Conservation (phyloP, 2,888 invertebrate species). For the Mythimna vitellina region DNA sequence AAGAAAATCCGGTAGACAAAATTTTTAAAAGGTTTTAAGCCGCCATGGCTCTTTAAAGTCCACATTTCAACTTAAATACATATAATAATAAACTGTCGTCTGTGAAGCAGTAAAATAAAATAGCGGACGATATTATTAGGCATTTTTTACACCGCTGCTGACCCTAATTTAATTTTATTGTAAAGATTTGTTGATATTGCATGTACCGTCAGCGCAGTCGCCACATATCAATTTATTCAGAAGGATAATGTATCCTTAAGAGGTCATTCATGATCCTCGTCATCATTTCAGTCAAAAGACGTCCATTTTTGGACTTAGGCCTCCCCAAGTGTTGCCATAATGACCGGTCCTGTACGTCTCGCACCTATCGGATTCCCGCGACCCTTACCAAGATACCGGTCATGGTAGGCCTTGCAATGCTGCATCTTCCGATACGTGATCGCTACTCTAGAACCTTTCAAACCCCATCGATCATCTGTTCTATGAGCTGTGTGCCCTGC, state of each 20-base stretch:
- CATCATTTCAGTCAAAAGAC: too few species aligned
- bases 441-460: too few species aligned
- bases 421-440: too few species aligned
- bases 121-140: constrained; percentile 49
- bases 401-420: too few species aligned
- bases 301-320: too few species aligned
- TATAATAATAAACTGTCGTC: constrained; percentile 38
- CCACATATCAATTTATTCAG: not conserved
- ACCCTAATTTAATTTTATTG: constrained; percentile 66
- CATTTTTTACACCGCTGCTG: constrained; percentile 51
- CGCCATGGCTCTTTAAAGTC: not conserved
- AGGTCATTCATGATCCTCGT: too few species aligned
- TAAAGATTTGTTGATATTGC: constrained; percentile 60
- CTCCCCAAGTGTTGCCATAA: too few species aligned
- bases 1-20: not conserved
- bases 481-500: too few species aligned
- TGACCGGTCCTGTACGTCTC: too few species aligned
- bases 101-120: constrained; percentile 53
- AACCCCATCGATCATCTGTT: too few species aligned
- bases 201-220: constrained; percentile 7
- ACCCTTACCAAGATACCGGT: too few species aligned
- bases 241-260: constrained; percentile 1
- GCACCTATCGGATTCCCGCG: too few species aligned
- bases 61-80: constrained; percentile 18
- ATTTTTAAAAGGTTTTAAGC: not conserved